These are phyloP conservation scores for Lepisosteus oculatus DNA, from an alignment of 2,113 vertebrate genomes.

Conservation along the genomic window DNA sequence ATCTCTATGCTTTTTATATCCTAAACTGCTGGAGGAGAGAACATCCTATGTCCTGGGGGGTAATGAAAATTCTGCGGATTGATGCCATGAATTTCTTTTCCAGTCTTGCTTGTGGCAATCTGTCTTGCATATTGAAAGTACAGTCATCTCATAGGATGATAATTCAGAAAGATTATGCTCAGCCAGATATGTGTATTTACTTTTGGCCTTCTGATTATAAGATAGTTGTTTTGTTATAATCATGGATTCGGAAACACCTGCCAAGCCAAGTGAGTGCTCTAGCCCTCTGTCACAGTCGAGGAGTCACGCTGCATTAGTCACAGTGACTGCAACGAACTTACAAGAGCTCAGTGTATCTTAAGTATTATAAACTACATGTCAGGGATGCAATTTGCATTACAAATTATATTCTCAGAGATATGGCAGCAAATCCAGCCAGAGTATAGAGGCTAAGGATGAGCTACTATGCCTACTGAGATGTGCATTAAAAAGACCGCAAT, in stretches of 20 bases:
- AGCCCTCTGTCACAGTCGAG: conserved; percentile 22
- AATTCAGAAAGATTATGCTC: background rate
- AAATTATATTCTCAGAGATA: conserved; percentile 45
- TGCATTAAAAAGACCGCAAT: too few species aligned
- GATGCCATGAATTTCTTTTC: too few species aligned
- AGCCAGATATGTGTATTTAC: background rate
- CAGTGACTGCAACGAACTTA: background rate
- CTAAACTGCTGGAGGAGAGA: too few species aligned
- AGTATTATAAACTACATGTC: conserved; percentile 59
- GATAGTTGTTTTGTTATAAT: too few species aligned
- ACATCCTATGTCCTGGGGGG: too few species aligned
- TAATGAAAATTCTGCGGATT: too few species aligned
- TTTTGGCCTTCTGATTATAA: too few species aligned
- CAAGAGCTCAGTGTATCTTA: conserved; percentile 30
- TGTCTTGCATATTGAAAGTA: background rate
- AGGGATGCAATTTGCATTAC: conserved; percentile 59
- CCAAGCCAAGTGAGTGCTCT: too few species aligned
- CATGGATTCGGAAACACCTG: too few species aligned
- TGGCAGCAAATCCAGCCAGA: conserved; percentile 23
- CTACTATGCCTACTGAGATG: too few species aligned
- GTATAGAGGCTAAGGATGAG: conserved; percentile 6
- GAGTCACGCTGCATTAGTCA: conserved; percentile 28
- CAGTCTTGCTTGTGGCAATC: too few species aligned
- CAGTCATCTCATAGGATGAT: background rate
- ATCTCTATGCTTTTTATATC: too few species aligned